Conservation (phyloP, 2,113 vertebrate genomes). For the Clinocottus analis region DNA sequence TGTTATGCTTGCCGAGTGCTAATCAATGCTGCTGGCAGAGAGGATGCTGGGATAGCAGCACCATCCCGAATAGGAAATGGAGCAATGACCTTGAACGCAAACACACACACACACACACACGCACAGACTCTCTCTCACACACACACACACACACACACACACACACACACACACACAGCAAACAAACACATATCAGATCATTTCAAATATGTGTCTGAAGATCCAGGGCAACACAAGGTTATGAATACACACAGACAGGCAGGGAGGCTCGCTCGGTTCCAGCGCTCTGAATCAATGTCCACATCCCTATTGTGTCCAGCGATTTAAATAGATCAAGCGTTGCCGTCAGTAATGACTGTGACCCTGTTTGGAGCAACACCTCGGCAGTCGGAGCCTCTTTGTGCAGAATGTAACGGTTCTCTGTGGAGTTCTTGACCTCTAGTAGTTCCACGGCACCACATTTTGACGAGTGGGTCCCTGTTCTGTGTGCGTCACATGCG, state of each 20-base stretch:
- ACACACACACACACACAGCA: conserved; percentile 22
- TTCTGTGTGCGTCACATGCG: not conserved
- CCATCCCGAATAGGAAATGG: conserved; percentile 72
- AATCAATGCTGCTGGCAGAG: conserved; percentile 80
- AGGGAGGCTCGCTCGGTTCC: not conserved
- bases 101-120: conserved; percentile 11
- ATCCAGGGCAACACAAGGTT: conserved; percentile 8
- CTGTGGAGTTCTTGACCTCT: not conserved
- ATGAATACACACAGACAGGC: conserved; percentile 16
- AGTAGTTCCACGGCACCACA: not conserved
- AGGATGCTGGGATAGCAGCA: conserved; percentile 74
- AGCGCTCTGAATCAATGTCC: conserved; percentile 25
- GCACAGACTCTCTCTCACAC: not conserved
- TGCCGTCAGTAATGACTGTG: conserved; percentile 17
- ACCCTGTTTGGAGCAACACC: conserved; percentile 1
- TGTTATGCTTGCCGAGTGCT: conserved; percentile 75
- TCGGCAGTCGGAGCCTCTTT: not conserved
- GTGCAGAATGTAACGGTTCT: not conserved
- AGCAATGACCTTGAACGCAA: conserved; percentile 75
- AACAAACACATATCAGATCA: conserved; percentile 45
- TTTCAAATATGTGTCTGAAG: conserved; percentile 47
- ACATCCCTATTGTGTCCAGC: not conserved
- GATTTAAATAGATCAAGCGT: not conserved
- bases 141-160: conserved; percentile 12
- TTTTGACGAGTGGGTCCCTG: not conserved